phyloP scores from a whole-genome alignment of 2,113 vertebrate species.

The Varanus salvator region DNA sequence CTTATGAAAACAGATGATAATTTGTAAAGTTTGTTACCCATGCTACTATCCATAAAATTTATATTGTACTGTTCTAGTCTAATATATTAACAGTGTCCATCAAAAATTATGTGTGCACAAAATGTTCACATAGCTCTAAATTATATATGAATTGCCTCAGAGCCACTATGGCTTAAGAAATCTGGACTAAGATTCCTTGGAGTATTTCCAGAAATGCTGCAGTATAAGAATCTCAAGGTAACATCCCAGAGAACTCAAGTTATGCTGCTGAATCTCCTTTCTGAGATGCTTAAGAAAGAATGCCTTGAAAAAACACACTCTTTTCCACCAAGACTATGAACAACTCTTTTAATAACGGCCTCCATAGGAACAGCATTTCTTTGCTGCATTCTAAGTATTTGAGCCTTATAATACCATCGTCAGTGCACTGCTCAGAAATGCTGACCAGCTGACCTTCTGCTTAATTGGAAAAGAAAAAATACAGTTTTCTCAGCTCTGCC shows the following conservation, averaged over 20 bases:
- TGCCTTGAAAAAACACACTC: not conserved
- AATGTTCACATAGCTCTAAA: not conserved
- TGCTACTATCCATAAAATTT: not conserved
- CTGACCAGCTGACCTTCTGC: not conserved
- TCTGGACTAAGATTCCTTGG: not conserved
- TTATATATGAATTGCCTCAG: not conserved
- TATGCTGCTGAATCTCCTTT: not conserved
- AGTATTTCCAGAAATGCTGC: not conserved
- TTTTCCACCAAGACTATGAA: not conserved
- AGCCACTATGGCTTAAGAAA: not conserved
- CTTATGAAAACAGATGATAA: not conserved
- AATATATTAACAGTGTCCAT: not conserved
- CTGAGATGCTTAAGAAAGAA: not conserved
- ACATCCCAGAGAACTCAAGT: not conserved
- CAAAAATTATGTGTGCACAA: not conserved
- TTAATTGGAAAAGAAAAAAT: accelerated
- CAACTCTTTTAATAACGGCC: not conserved
- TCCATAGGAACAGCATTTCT: not conserved
- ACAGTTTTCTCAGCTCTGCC: conserved; percentile 13
- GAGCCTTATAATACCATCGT: not conserved
- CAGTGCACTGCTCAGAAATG: not conserved
- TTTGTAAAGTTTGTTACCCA: not conserved
- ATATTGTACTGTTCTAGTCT: not conserved
- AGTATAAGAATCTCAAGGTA: not conserved
- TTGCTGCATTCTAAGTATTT: not conserved